These are phyloP conservation scores for Listrodromus nycthemerus DNA, from an alignment of 2,888 invertebrate genomes.

Conservation along the genomic window DNA sequence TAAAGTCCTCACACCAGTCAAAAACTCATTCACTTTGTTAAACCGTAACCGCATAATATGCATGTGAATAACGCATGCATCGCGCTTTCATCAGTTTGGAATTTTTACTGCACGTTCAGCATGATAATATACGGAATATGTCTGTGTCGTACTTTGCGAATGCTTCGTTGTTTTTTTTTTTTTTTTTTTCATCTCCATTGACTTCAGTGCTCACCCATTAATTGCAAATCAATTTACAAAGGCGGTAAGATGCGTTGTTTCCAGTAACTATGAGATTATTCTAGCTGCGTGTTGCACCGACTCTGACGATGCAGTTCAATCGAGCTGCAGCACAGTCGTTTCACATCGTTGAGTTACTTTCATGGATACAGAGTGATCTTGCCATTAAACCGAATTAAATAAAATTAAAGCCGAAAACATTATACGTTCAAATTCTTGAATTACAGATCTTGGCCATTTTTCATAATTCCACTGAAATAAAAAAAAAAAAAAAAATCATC, in stretches of 20 bases:
- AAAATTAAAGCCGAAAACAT: too few relatives aligned
- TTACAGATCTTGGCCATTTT: too few relatives aligned
- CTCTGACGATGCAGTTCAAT: neutral
- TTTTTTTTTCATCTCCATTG: conserved; percentile 31
- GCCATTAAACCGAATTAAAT: neutral
- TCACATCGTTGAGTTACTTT: neutral
- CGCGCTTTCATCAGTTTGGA: conserved; percentile 65
- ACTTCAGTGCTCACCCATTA: neutral
- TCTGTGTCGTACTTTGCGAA: conserved; percentile 50
- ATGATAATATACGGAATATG: conserved; percentile 61
- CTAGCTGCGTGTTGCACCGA: neutral
- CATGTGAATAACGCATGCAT: conserved; percentile 73
- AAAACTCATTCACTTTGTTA: conserved; percentile 16
- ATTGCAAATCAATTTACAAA: neutral
- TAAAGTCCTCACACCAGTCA: neutral
- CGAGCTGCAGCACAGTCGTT: neutral
- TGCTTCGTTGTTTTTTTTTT: conserved; percentile 35
- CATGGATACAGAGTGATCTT: neutral
- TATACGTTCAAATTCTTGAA: too few relatives aligned
- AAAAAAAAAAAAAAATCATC: too few relatives aligned
- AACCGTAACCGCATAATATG: conserved; percentile 46
- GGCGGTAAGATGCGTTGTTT: neutral
- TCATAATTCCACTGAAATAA: too few relatives aligned
- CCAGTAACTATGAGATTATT: neutral
- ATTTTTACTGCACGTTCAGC: conserved; percentile 65